These are phyloP conservation scores for Bos javanicus DNA, from an alignment of 2,113 vertebrate genomes.

Conservation along the genomic window DNA sequence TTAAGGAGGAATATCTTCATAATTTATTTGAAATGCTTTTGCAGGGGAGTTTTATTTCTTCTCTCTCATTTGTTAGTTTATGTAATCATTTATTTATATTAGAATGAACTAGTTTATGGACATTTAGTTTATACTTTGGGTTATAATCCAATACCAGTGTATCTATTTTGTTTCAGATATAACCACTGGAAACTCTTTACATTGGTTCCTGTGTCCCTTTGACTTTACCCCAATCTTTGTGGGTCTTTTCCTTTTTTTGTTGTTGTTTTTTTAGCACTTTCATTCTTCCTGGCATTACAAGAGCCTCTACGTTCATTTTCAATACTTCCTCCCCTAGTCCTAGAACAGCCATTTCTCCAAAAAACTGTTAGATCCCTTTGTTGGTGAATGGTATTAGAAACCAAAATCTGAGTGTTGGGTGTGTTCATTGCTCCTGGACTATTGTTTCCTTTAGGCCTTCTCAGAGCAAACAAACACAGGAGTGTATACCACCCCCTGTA, in stretches of 20 bases:
- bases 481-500: neutral
- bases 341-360: neutral
- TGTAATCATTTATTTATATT: neutral
- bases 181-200: neutral
- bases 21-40: neutral
- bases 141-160: neutral
- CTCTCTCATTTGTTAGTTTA: neutral
- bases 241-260: neutral
- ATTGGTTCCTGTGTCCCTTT: neutral
- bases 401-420: neutral
- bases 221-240: neutral
- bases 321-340: neutral
- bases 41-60: neutral
- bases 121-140: neutral
- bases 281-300: neutral
- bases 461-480: neutral
- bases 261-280: neutral
- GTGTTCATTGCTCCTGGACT: neutral
- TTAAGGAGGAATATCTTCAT: neutral
- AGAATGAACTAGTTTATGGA: neutral
- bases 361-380: neutral
- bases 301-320: neutral
- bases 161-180: neutral
- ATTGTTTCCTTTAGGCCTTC: neutral
- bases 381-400: neutral